Percentiles rank a stretch among this genome's conserved stretches.
Evolutionary conservation across 30 jellyfish, hydroid and myxozoan genomes (phyloP).

Genomic region (Chrysaora quinquecirrha): DNA sequence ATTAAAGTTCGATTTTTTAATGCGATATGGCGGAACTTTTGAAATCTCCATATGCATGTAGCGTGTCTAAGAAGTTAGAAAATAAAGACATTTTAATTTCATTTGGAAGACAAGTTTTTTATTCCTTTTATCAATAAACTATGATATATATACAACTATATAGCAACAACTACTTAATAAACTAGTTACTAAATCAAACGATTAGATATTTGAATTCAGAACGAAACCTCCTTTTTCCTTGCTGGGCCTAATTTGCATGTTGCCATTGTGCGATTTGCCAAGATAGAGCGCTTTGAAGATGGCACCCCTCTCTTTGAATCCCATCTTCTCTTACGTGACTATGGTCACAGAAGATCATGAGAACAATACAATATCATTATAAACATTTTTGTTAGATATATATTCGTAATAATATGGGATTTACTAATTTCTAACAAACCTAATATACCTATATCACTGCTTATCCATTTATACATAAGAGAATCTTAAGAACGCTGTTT

Average conservation of each 20-base stretch:
- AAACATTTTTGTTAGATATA: not conserved
- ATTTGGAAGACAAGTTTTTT: not conserved
- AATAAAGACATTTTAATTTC: not conserved
- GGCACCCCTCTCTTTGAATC: not conserved
- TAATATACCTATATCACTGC: not conserved
- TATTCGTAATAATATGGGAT: not conserved
- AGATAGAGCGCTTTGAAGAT: not conserved
- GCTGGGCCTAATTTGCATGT: no score
- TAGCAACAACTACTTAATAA: not conserved
- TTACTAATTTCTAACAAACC: not conserved
- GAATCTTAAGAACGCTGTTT: not conserved
- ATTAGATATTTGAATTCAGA: no score
- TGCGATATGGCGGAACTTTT: not conserved
- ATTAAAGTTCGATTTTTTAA: not conserved
- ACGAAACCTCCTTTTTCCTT: no score
- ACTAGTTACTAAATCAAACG: not conserved
- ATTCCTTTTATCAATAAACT: not conserved
- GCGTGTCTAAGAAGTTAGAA: conserved; percentile 1
- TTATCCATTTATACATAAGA: not conserved
- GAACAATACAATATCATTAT: not conserved
- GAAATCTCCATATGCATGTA: not conserved
- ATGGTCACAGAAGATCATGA: not conserved
- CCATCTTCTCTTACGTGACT: not conserved
- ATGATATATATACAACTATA: not conserved
- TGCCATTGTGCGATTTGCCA: not conserved